These are phyloP conservation scores for Ethmia dodecea DNA, from an alignment of 2,888 invertebrate genomes.

Conservation along the genomic window DNA sequence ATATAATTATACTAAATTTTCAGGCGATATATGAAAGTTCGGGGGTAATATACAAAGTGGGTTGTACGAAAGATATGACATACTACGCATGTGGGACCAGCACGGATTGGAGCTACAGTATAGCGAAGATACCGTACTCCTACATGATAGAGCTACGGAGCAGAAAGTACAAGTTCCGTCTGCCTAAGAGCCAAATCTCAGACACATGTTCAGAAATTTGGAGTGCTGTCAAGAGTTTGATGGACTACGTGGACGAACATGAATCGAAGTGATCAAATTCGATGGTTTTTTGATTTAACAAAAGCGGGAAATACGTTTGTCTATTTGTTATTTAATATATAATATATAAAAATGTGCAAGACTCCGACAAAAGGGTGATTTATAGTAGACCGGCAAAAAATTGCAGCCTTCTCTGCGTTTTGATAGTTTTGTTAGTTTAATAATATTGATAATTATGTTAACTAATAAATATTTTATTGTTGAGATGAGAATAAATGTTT, in stretches of 20 bases:
- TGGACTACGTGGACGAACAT: constrained; percentile 50
- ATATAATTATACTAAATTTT: no score
- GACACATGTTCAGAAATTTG: constrained; percentile 54
- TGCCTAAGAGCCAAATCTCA: constrained; percentile 56
- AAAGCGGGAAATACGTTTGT: no score
- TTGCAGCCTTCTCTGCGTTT: no score
- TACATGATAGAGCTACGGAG: constrained; percentile 65
- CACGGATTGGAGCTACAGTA: constrained; percentile 63
- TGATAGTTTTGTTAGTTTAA: no score
- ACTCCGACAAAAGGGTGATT: no score
- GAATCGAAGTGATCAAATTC: neutral
- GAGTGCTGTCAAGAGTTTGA: constrained; percentile 49
- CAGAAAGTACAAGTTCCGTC: constrained; percentile 47
- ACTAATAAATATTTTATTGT: no score
- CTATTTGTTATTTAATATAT: no score
- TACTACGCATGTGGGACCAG: constrained; percentile 66
- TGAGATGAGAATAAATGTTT: no score
- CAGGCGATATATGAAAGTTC: constrained; percentile 58
- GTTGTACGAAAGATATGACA: constrained; percentile 61
- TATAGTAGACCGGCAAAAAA: no score
- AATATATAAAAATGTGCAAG: no score
- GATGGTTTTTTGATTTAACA: no score
- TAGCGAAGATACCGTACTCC: constrained; percentile 63
- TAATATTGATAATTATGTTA: no score
- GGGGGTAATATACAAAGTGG: constrained; percentile 61